Evolutionary conservation across 2,888 invertebrate species (phyloP), one percentile per base, ranked within the genome.

Genomic region (Gastrophysa polygoni): DNA sequence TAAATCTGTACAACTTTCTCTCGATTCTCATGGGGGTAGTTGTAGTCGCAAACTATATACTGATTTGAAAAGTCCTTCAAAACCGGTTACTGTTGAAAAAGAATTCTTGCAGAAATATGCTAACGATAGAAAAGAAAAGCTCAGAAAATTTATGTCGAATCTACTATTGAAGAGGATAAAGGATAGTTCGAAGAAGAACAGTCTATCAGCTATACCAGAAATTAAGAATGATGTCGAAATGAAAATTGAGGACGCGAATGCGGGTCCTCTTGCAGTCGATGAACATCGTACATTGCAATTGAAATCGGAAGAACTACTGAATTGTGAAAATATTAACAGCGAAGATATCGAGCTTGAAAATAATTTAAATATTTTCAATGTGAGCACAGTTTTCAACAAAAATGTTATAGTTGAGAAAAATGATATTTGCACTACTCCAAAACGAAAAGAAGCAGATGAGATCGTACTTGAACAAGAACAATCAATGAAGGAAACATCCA

Each of bases 81-180:
- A 17, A 34, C 32, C 5, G 43, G 10, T 58, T n/a, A 34, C 51
- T 10, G 10, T 47, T 1, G 51, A 51, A 29, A 44, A 52, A 48
- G 44, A 48, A 57, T 52, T 51, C 24, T 18, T 58, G 5, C 18
- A 60, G 18, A 55, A 44, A 38, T 55, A 59, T 5, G 54, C 21
- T 14, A 17, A 55, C 11, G 50, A 50, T 16, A 59, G 28, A 46
- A 55, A 59, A 17, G 52, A 57, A 38, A 58, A 54, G 32, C 29
- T 64, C 10, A 57, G 55, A 44, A 44, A 20, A 1, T 64, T 64
- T 46, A 58, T 64, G 54, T 43, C 61, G 3, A 64, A 58, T 32
- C n/a, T 60, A 11, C 52, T 61, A 29, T 38, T 64, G 57, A 64
- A 57, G 43, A 60, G 44, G 24, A 64, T 57, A 6, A 46, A 57